phyloP scores from a whole-genome alignment of 2,113 vertebrate species.

The Aphyosemion australe region DNA sequence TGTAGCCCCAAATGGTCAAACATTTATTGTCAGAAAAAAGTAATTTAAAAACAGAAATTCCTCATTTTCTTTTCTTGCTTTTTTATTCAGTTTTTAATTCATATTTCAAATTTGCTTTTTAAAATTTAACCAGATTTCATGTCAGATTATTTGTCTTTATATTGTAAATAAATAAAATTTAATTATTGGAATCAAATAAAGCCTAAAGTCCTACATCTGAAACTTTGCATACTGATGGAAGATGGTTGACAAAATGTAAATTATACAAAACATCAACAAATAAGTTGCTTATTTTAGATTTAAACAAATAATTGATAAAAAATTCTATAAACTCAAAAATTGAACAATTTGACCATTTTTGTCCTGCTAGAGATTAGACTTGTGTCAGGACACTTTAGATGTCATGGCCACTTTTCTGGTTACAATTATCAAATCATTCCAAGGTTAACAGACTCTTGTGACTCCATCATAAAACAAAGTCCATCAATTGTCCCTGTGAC shows the following conservation, averaged over 20 bases:
- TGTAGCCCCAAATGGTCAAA: too few species aligned
- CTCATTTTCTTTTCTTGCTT: too few species aligned
- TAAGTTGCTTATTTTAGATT: not conserved
- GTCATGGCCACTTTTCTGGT: not conserved
- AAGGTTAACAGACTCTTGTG: not conserved
- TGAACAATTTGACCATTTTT: too few species aligned
- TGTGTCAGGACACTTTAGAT: not conserved
- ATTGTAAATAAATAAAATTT: too few species aligned
- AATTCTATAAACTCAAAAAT: too few species aligned
- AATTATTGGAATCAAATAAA: too few species aligned
- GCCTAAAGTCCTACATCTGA: not conserved
- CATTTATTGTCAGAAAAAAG: too few species aligned
- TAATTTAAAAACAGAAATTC: too few species aligned
- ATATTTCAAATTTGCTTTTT: not conserved
- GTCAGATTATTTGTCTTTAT: too few species aligned
- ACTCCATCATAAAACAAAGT: conserved; percentile 33
- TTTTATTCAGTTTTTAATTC: too few species aligned
- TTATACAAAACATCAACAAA: not conserved
- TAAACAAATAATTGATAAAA: not conserved
- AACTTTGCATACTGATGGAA: not conserved
- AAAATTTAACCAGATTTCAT: too few species aligned
- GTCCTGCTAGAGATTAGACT: not conserved
- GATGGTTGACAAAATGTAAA: not conserved
- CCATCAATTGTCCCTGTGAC: not conserved
- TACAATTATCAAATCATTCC: conserved; percentile 11